These are phyloP conservation scores for Cyclina sinensis DNA, from an alignment of 1,140 invertebrate species.

Conservation along the genomic window DNA sequence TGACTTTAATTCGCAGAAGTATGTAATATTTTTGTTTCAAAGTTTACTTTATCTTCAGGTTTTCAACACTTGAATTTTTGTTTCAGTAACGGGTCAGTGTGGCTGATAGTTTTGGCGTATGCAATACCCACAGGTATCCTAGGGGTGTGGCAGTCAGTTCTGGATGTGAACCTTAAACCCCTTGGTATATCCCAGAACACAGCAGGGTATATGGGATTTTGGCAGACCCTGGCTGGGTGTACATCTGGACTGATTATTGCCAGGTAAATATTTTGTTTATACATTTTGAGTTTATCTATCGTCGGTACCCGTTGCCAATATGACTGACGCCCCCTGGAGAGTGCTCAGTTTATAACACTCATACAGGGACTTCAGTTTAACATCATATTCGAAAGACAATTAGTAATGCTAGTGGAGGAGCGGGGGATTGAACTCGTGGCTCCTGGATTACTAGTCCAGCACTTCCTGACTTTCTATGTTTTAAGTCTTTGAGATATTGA, in stretches of 20 bases:
- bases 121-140: constrained; percentile 76
- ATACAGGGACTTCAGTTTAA: not conserved
- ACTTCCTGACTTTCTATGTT: not conserved
- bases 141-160: constrained; percentile 76
- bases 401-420: no score
- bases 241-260: constrained; percentile 74
- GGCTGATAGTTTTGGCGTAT: constrained; percentile 76
- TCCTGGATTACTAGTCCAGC: no score
- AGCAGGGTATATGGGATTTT: constrained; percentile 81
- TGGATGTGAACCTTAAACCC: constrained; percentile 78
- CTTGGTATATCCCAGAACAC: constrained; percentile 74
- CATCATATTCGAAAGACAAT: no score
- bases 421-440: no score
- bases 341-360: not conserved
- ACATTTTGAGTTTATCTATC: no score
- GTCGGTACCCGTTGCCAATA: no score
- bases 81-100: constrained; percentile 76
- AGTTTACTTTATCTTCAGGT: no score
- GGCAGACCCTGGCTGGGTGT: constrained; percentile 75
- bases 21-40: no score
- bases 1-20: no score
- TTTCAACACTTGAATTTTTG: not conserved
- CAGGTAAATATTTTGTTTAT: constrained; percentile 66
- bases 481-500: no score
- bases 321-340: no score